Evolutionary conservation across 2,113 vertebrate species (phyloP), one percentile per base, ranked within the genome.

Genomic region (Nipponia nippon): DNA sequence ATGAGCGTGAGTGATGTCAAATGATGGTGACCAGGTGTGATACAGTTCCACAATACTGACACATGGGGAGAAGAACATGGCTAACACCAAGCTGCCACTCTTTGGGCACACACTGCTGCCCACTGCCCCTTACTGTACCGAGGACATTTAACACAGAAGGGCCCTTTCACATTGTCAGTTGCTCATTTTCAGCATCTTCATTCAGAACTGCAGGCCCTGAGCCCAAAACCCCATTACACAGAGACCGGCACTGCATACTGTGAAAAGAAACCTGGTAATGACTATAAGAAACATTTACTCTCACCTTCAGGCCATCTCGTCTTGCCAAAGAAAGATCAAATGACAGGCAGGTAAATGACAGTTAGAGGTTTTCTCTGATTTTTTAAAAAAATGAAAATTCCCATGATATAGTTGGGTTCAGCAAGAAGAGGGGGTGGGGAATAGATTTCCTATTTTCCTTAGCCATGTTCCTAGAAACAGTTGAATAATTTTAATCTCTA

Each of bases 1-100:
- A 55, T 1, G 7, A 62, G 32, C 0, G 0, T 29, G 25, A 75
- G 40, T 8, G 25, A 63, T 14, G 29, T 32, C 56, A 83, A 38
- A 58, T 4, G 0, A 25, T 2, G 1, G 30, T 42, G 46, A 82
- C 23, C 11, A 27, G 9, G 10, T 92, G 27, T 29, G 25, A 63
- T 15, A 46, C 1, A 1, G 25, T 42, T 29, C n/a, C 58, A 85
- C 50, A 55, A n/a, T 11, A 49, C 23, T 19, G 15, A 18, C 15
- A 59, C 0, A 1, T 20, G 9, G 8, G 49, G 38, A 75, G 61
- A 75, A 50, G 23, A 73, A 55, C 0, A 0, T 19, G 29, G 38
- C 22, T 85, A 47, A 56, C 12, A 36, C 23, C 6, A 44, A 76
- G 26, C 18, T 90, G 26, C 52, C 52, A 44, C 0, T 0, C 29